Evolutionary conservation across 2,888 invertebrate species (phyloP).

Genomic region (Teinopalpus imperialis): DNA sequence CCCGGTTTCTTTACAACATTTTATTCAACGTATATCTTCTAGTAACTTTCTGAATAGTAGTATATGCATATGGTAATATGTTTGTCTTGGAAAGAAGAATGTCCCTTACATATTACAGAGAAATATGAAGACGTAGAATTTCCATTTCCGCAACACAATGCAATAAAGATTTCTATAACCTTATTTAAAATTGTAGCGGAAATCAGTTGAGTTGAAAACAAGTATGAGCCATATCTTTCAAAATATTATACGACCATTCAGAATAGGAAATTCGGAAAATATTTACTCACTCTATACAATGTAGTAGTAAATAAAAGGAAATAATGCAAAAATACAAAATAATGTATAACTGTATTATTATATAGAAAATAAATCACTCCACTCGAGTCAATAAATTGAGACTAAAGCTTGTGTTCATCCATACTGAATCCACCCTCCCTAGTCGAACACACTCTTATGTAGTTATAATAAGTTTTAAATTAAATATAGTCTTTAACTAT

Average conservation of each 20-base stretch:
- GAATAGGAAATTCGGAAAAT: constrained; percentile 7
- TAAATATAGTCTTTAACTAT: too few relatives aligned
- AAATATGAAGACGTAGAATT: constrained; percentile 15
- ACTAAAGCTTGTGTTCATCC: too few relatives aligned
- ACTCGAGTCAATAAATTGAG: too few relatives aligned
- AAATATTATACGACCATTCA: constrained; percentile 6
- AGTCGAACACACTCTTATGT: too few relatives aligned
- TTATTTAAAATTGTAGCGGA: constrained; percentile 20
- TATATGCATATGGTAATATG: constrained; percentile 23
- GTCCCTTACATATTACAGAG: constrained; percentile 17
- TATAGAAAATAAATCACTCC: too few relatives aligned
- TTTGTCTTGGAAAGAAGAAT: constrained; percentile 22
- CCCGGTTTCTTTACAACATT: constrained; percentile 18
- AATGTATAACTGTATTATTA: too few relatives aligned
- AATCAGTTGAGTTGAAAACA: constrained; percentile 22
- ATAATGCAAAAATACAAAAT: too few relatives aligned
- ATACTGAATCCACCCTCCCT: too few relatives aligned
- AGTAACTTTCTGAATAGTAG: constrained; percentile 12
- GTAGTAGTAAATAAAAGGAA: not conserved
- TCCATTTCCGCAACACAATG: constrained; percentile 11
- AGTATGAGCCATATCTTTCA: constrained; percentile 12
- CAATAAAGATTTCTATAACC: constrained; percentile 21
- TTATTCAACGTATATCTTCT: constrained; percentile 14
- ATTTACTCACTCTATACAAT: not conserved
- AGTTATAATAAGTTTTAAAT: too few relatives aligned